Evolutionary conservation across 2,797 vertebrate species (phyloP), one percentile per base, ranked within the genome.

Genomic region (Typhlichthys subterraneus): DNA sequence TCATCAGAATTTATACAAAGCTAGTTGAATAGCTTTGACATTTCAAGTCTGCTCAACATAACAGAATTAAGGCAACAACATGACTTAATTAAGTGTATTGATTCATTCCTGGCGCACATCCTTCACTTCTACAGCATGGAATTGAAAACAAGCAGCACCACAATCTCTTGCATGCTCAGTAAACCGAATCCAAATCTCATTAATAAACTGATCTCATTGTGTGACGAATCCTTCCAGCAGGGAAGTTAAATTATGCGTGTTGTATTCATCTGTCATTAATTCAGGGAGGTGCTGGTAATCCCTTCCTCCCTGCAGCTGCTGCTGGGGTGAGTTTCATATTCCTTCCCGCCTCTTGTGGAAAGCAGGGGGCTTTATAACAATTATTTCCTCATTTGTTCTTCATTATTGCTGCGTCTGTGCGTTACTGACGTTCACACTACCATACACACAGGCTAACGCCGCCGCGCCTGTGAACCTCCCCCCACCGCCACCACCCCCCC

Each of bases 271-370:
- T 61, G 11, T 68, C 11, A 54, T 55, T 59, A 64, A 73, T 83
- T 14, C 67, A 91, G 83, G 83, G 83, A 59, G 1, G 77, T 52
- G 71, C 78, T 55, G 61, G 61, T 55, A 90, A 89, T 70, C 86
- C 86, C 13, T 88, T 89, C 63, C 60, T 87, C 61, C 77, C 79
- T 59, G 79, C 65, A 70, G 73, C 77, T 65, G 68, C 67, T 70
- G 68, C 72, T 51, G 73, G 62, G 61, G 83, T 89, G 75, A 83
- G 85, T 86, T 57, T 67, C 13, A 7, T 53, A 45, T 11, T 9
- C 29, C 29, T 9, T 19, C 53, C 46, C 13, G 11, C 19, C 14
- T 17, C 46, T n/a, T 59, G 10, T 15, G 13, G 12, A 57, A 14
- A 42, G 38, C 38, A 9, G 7, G 38, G 38, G 38, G 38, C 23